A percentile compares a stretch with the other conserved stretches of the same genome.
Evolutionary conservation across 2,888 invertebrate genomes (phyloP).

Genomic region (Eristalinus sepulchralis): DNA sequence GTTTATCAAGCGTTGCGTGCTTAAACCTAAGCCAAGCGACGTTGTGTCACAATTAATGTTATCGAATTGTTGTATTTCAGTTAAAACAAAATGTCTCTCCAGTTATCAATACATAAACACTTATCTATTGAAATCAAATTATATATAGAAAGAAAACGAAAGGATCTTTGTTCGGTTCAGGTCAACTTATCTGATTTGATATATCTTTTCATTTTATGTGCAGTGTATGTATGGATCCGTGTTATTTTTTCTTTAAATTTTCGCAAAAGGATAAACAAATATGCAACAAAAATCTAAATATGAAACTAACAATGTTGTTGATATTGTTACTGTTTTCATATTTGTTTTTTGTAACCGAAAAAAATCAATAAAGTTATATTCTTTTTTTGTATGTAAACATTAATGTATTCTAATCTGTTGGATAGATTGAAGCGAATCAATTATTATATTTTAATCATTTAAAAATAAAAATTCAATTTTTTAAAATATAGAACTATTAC

Average conservation of each 20-base stretch:
- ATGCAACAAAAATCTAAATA: slow-evolving; percentile 10
- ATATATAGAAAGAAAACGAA: slow-evolving; percentile 20
- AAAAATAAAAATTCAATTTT: slow-evolving; percentile 38
- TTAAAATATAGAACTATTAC: background rate
- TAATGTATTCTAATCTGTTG: slow-evolving; percentile 42
- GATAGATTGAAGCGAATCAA: slow-evolving; percentile 19
- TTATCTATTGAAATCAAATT: slow-evolving; percentile 54
- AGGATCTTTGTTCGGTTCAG: background rate
- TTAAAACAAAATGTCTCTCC: slow-evolving; percentile 8
- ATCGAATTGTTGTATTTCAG: slow-evolving; percentile 36
- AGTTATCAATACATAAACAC: slow-evolving; percentile 30
- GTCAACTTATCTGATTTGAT: background rate
- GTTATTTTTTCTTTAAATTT: slow-evolving; percentile 15
- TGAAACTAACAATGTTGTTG: slow-evolving; percentile 17
- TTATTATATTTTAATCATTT: slow-evolving; percentile 36
- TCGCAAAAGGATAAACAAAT: slow-evolving; percentile 17
- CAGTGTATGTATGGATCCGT: slow-evolving; percentile 23
- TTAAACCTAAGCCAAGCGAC: slow-evolving; percentile 4
- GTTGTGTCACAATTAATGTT: slow-evolving; percentile 20
- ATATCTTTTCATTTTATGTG: slow-evolving; percentile 28
- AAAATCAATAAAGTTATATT: slow-evolving; percentile 28
- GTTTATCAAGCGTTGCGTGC: slow-evolving; percentile 15
- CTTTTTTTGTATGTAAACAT: slow-evolving; percentile 39
- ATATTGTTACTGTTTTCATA: slow-evolving; percentile 52
- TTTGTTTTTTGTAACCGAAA: slow-evolving; percentile 19